Evolutionary conservation across 1,140 invertebrate genomes (phyloP).

Genomic region (Atta colombica): DNA sequence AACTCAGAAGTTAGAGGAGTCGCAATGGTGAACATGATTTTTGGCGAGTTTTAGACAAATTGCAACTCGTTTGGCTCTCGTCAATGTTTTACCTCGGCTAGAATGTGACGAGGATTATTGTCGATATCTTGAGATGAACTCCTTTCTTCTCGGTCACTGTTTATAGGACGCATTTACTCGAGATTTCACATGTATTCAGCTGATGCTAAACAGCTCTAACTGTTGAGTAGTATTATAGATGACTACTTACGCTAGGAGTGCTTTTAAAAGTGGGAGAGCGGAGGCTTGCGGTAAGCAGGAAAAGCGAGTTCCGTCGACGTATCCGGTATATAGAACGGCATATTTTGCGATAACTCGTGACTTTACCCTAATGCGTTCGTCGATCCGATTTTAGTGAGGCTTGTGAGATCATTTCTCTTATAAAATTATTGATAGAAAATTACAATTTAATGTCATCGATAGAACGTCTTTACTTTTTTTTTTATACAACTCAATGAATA

Average conservation of each 20-base stretch:
- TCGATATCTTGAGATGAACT: conserved; percentile 50
- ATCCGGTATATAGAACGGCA: conserved; percentile 35
- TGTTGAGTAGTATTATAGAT: conserved; percentile 77
- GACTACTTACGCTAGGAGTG: conserved; percentile 81
- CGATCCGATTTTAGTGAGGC: conserved; percentile 17
- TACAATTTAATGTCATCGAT: background rate
- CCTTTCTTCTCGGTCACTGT: conserved; percentile 16
- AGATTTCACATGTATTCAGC: conserved; percentile 62
- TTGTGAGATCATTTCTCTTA: background rate
- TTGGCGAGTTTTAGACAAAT: background rate
- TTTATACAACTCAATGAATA: background rate
- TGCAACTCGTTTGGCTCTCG: background rate
- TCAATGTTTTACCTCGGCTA: conserved; percentile 21
- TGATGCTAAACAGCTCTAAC: conserved; percentile 72
- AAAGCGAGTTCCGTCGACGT: conserved; percentile 82
- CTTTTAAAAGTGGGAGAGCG: conserved; percentile 81
- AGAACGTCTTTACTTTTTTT: background rate
- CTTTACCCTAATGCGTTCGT: background rate
- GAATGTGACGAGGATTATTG: conserved; percentile 40
- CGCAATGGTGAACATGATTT: background rate
- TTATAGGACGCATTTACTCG: conserved; percentile 8
- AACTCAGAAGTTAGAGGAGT: background rate
- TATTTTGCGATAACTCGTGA: conserved; percentile 31
- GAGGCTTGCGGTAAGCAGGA: conserved; percentile 83
- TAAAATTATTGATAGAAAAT: background rate